A percentile compares a stretch with the other conserved stretches of the same genome.
These are phyloP conservation scores for Alentia gelatinosa DNA, from an alignment of 2,888 invertebrate genomes.

Conservation along the genomic window DNA sequence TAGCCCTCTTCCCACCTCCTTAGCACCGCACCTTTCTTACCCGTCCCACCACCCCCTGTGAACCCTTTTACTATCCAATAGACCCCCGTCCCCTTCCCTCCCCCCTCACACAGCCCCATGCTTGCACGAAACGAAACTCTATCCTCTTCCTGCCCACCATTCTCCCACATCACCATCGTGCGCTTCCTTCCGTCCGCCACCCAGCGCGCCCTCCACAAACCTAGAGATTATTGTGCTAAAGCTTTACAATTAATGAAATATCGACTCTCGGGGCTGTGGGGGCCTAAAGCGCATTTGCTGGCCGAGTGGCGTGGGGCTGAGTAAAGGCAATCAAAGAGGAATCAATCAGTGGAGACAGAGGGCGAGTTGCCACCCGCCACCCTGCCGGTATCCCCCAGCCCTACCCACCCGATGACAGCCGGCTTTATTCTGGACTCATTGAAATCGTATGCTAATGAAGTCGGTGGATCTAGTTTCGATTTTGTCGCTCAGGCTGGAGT, in stretches of 20 bases:
- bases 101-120: no score
- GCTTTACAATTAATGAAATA: constrained; percentile 40
- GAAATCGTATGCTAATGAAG: constrained; percentile 40
- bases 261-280: background rate
- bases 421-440: constrained; percentile 18
- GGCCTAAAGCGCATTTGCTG: background rate
- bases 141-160: background rate
- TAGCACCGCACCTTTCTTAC: background rate
- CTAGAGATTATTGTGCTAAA: background rate
- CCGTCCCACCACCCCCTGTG: no score
- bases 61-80: no score
- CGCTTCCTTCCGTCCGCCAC: background rate
- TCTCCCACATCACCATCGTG: background rate
- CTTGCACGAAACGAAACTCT: no score
- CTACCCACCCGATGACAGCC: background rate
- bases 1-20: background rate
- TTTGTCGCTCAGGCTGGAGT: background rate
- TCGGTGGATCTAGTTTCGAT: constrained; percentile 39
- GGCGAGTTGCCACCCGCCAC: background rate
- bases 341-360: constrained; percentile 12
- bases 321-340: constrained; percentile 43
- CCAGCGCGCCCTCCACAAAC: background rate
- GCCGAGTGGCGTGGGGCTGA: background rate
- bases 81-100: no score
- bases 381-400: background rate